Base-by-base conservation (phyloP, 1,140 invertebrate species). In the Apis laboriosa region DNA sequence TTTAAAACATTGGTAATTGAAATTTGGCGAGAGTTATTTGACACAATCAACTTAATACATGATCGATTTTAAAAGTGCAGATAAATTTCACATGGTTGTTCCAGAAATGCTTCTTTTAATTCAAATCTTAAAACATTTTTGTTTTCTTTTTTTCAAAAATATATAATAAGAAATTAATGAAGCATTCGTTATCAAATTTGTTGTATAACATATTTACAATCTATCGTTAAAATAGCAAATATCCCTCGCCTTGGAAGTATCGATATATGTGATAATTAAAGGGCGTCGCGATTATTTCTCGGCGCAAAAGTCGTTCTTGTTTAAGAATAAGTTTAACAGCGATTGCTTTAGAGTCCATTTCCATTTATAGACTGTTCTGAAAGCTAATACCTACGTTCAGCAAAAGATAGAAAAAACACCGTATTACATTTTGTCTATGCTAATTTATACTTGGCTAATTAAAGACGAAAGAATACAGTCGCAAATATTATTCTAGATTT, bases 1-100 rank as follows among this genome's bases (percentile, higher is more conserved):
- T 80, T 68, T 82, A 86, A 84, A 90, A 90, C 77, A 83, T 86
- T 71, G 61, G 89, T 84, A 86, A 85, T 86, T 68, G 82, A 86
- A 88, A 68, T 90, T 88, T 85, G 90, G 89, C 89, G 85, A 90
- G 88, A 90, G 77, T 91, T 89, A 89, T 84, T 92, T 88, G 81
- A 87, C 85, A 84, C 56, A 75, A 77, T 17, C 19, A 34, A 84
- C 5, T 43, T 89, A 79, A 28, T 76, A 60, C n/a, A 70, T 72
- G 8, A 68, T 68, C 43, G 12, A 74, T 84, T 77, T 79, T 68
- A 24, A 51, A 60, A 75, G 51, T 56, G 68, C 49, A 67, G 73
- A 63, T 74, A 43, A 74, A 74, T 77, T 80, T 68, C 15, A 58
- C 55, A 73, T 72, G 80, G 80, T 68, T 51, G 75, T 73, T 74